A percentile compares a stretch with the other conserved stretches of the same genome.
Conservation (phyloP, 92 coral and sea anemone genomes). For the Zoanthus sociatus region DNA sequence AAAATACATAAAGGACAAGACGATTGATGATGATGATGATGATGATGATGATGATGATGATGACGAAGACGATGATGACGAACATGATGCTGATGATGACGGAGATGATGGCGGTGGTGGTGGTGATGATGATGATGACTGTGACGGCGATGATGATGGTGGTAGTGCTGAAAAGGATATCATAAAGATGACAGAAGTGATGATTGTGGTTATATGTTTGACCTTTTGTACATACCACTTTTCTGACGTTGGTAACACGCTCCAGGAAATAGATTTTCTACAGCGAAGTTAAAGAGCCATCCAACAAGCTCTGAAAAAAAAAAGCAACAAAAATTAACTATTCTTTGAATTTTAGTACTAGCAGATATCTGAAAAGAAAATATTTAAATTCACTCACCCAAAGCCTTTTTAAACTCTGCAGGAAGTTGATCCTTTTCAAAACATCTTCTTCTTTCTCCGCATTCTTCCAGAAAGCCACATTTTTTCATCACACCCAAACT, state of each 20-base stretch:
- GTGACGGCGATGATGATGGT: no score
- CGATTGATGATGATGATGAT: no score
- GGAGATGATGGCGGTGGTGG: no score
- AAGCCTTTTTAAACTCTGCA: slow-evolving; percentile 5
- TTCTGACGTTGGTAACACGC: slow-evolving; percentile 82
- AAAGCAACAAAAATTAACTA: neutral
- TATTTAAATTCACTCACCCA: slow-evolving; percentile 18
- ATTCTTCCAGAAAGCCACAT: neutral
- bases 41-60: no score
- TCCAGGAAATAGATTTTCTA: slow-evolving; percentile 73
- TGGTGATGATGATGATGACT: no score
- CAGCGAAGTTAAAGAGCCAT: slow-evolving; percentile 59
- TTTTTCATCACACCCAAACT: slow-evolving; percentile 42
- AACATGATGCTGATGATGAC: no score
- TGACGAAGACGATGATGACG: no score
- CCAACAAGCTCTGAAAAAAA: slow-evolving; percentile 63
- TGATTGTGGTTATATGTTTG: neutral
- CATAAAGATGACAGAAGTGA: neutral
- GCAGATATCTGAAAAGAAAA: neutral
- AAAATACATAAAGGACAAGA: no score
- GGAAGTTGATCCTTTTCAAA: neutral
- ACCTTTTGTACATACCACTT: slow-evolving; percentile 57
- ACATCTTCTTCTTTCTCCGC: neutral
- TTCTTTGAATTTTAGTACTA: neutral
- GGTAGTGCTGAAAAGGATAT: neutral